Evolutionary conservation across 2,797 vertebrate species (phyloP).

Genomic region (Glossophaga mutica): DNA sequence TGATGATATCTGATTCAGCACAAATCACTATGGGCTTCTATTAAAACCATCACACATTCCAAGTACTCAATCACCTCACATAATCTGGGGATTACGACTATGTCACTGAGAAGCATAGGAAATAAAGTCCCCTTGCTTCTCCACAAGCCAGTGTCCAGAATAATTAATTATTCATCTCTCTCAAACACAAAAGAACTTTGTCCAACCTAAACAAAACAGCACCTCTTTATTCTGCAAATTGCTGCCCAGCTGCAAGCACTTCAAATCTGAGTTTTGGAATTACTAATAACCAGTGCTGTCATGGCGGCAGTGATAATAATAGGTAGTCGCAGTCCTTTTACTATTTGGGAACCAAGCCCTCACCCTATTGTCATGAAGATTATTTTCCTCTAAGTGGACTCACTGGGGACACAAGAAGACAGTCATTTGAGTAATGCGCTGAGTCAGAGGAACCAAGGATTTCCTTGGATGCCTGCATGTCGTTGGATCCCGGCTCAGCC

Average conservation of each 20-base stretch:
- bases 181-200: conserved; percentile 9
- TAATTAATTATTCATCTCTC: background rate
- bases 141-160: background rate
- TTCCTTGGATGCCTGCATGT: background rate
- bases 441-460: background rate
- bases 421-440: background rate
- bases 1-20: background rate
- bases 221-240: background rate
- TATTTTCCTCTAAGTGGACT: background rate
- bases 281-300: background rate
- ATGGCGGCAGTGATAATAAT: background rate
- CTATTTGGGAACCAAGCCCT: background rate
- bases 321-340: background rate
- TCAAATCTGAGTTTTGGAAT: background rate
- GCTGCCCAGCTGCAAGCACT: background rate
- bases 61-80: background rate
- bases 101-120: background rate
- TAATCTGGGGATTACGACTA: background rate
- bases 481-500: background rate
- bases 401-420: background rate
- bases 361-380: background rate
- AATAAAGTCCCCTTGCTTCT: background rate
- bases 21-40: background rate
- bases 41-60: background rate
- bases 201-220: background rate